phyloP scores from a whole-genome alignment of 2,113 vertebrate genomes.

The Nycticebus coucang region DNA sequence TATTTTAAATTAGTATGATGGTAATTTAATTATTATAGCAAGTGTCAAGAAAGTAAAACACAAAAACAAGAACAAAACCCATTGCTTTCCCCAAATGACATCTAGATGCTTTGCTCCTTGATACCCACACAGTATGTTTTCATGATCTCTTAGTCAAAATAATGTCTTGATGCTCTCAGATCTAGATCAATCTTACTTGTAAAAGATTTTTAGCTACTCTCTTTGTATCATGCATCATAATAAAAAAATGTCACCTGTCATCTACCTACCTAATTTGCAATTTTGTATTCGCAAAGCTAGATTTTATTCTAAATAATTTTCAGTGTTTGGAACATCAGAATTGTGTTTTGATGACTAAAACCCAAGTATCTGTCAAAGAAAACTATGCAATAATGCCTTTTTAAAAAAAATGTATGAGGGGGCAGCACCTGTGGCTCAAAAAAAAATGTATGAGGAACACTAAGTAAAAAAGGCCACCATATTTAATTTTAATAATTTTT shows the following conservation, averaged over 20 bases:
- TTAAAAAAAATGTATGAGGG: background rate
- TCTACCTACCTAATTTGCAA: background rate
- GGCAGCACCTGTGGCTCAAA: too few relatives aligned
- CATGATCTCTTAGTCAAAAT: background rate
- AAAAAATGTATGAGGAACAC: background rate
- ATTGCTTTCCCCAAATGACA: background rate
- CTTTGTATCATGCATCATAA: background rate
- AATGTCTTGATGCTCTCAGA: background rate
- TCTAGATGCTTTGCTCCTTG: background rate
- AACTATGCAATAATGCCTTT: background rate
- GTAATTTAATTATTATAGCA: background rate
- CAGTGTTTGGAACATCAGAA: background rate
- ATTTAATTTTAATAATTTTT: slow-evolving; percentile 7
- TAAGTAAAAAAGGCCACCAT: background rate
- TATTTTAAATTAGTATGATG: background rate
- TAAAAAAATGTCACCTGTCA: slow-evolving; percentile 16
- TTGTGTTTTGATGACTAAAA: slow-evolving; percentile 60
- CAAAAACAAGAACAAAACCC: background rate
- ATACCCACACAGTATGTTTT: background rate
- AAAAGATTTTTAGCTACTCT: slow-evolving; percentile 10
- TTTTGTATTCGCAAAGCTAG: slow-evolving; percentile 28
- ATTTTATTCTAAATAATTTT: slow-evolving; percentile 46
- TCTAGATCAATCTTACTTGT: background rate
- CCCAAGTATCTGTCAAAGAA: slow-evolving; percentile 41
- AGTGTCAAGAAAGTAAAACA: background rate